Percentiles rank a stretch among this genome's conserved stretches.
Conservation (phyloP, 1,140 invertebrate genomes). For the Samia ricini region DNA sequence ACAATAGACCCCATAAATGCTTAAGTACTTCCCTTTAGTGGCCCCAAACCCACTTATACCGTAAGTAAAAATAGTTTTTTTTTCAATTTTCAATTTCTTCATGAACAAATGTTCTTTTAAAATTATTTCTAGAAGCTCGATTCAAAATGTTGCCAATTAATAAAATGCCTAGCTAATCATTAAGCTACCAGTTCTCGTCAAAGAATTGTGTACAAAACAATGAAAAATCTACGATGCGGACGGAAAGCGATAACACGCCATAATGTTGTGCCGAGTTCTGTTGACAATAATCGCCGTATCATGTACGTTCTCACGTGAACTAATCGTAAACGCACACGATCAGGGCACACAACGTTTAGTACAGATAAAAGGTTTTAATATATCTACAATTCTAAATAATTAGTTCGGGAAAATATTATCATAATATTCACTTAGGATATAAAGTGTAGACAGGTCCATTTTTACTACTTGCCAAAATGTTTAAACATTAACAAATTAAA, state of each 20-base stretch:
- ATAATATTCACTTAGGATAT: not conserved
- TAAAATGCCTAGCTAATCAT: not conserved
- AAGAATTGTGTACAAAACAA: constrained; percentile 25
- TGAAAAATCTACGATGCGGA: constrained; percentile 10
- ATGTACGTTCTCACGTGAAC: constrained; percentile 61
- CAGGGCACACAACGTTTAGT: constrained; percentile 42
- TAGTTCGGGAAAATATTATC: not conserved
- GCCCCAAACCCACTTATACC: too few species aligned
- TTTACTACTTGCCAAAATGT: not conserved
- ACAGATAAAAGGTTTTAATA: constrained; percentile 62
- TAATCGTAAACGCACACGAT: constrained; percentile 33
- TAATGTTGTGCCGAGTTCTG: constrained; percentile 51
- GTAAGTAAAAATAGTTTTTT: too few species aligned
- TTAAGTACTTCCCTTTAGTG: too few species aligned
- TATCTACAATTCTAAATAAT: constrained; percentile 13
- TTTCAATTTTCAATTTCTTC: too few species aligned
- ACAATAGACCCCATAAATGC: too few species aligned
- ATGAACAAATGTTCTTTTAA: too few species aligned
- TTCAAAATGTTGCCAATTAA: not conserved
- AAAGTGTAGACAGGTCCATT: not conserved
- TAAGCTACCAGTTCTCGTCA: not conserved
- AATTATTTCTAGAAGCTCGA: not conserved
- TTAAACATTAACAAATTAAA: not conserved
- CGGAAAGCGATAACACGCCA: constrained; percentile 29
- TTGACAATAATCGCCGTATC: constrained; percentile 44